Evolutionary conservation across 1,140 invertebrate genomes (phyloP).

Genomic region (Marisa cornuarietis): DNA sequence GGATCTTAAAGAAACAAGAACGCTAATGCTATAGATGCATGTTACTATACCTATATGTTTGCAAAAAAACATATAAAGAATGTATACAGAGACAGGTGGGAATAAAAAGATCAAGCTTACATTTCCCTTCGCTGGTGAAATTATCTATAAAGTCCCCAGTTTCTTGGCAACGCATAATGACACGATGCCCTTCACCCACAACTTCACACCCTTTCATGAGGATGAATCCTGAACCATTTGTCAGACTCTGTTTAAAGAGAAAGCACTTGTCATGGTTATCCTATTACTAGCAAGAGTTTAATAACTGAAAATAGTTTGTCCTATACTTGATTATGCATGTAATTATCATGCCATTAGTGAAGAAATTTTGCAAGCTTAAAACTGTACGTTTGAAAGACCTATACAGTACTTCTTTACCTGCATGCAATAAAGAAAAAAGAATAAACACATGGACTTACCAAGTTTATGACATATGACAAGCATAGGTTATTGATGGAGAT

Average conservation of each 20-base stretch:
- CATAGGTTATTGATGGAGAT: constrained; percentile 63
- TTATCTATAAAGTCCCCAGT: constrained; percentile 61
- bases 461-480: constrained; percentile 59
- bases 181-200: constrained; percentile 49
- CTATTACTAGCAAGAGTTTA: not conserved
- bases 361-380: no score
- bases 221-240: constrained; percentile 62
- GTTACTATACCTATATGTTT: not conserved
- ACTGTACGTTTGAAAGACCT: no score
- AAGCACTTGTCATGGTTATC: no score
- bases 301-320: not conserved
- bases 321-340: not conserved
- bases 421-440: not conserved
- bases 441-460: constrained; percentile 45
- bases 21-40: not conserved
- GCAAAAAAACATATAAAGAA: not conserved
- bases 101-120: constrained; percentile 28
- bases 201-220: constrained; percentile 45
- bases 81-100: no score
- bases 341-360: no score
- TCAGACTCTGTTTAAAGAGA: constrained; percentile 51
- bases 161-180: constrained; percentile 55
- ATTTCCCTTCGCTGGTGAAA: constrained; percentile 57
- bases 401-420: not conserved
- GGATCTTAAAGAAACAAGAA: not conserved